Evolutionary conservation across 2,888 invertebrate genomes (phyloP).

Genomic region (Selenia dentaria): DNA sequence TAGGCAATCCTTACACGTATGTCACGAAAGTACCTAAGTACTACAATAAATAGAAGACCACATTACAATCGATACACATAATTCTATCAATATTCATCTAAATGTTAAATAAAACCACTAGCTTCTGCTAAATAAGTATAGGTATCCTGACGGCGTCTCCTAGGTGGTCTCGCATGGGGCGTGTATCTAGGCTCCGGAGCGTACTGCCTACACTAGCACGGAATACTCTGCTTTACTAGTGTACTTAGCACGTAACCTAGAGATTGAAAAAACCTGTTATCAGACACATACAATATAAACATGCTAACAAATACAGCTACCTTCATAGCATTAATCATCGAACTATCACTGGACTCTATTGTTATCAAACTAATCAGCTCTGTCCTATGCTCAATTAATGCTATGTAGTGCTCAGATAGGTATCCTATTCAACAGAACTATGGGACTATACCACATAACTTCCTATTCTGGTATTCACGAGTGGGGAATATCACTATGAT

Average conservation of each 20-base stretch:
- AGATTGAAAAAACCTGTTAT: slow-evolving; percentile 81
- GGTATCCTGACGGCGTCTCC: slow-evolving; percentile 78
- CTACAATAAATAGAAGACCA: slow-evolving; percentile 83
- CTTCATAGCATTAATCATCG: slow-evolving; percentile 78
- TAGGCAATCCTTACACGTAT: slow-evolving; percentile 70
- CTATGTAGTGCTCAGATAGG: slow-evolving; percentile 66
- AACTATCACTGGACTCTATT: slow-evolving; percentile 49
- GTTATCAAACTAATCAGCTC: slow-evolving; percentile 27
- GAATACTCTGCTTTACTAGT: slow-evolving; percentile 82
- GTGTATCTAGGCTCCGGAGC: slow-evolving; percentile 84
- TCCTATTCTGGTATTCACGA: slow-evolving; percentile 44
- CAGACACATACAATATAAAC: slow-evolving; percentile 62
- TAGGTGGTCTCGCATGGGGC: slow-evolving; percentile 80
- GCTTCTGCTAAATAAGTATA: slow-evolving; percentile 72
- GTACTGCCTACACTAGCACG: slow-evolving; percentile 84
- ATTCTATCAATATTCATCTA: slow-evolving; percentile 69
- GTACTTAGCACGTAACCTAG: slow-evolving; percentile 85
- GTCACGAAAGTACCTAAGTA: slow-evolving; percentile 79
- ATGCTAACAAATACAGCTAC: slow-evolving; percentile 63
- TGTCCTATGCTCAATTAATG: slow-evolving; percentile 67
- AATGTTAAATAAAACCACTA: slow-evolving; percentile 60
- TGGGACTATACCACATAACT: slow-evolving; percentile 42
- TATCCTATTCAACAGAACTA: slow-evolving; percentile 44
- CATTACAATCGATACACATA: slow-evolving; percentile 79
- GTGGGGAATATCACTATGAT: slow-evolving; percentile 24